Evolutionary conservation across 2,113 vertebrate genomes (phyloP), one percentile per base, ranked within the genome.

Genomic region (Caloenas nicobarica): DNA sequence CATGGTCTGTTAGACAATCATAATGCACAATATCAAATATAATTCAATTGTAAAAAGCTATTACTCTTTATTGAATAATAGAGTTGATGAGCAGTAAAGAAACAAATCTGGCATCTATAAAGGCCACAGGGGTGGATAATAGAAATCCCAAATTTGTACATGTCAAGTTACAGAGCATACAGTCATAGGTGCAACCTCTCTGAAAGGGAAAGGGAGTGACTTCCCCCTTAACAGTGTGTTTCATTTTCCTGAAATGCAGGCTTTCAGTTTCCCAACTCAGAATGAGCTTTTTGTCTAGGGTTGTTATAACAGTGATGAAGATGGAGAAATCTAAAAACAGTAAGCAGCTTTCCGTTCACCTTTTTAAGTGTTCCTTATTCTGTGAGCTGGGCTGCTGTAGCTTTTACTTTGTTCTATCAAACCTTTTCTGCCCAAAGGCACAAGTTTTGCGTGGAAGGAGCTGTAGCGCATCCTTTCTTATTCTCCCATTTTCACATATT

Each of bases 1-100:
- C 95, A 97, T 69, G 95, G 93, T 96, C 95, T 85, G 78, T 92
- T 95, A 92, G 78, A 77, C 93, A 97, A 94, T 56, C 44, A 97
- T 94, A 97, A 97, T 96, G 73, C 57, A 96, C 95, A 95, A 94
- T 91, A 95, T 92, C 70, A 94, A 89, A 82, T 72, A 80, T 48
- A 81, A 91, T 81, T 91, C 86, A 93, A 16, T 74, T 85, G 36
- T 46, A 69, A 82, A 85, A 69, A 79, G 34, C 70, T 71, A 40
- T 96, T 95, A 68, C 9, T 87, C 66, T 93, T 88, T 58, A 87
- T 38, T 84, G 42, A 91, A 95, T 81, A 92, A 87, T 50, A 42
- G 26, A 25, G 31, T 82, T 53, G 89, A 92, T 85, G 78, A 91
- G 69, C 56, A 78, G 34, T 64, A 86, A 89, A 91, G 65, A 91